Evolutionary conservation across 2,113 vertebrate genomes (phyloP).

Genomic region (Sceloporus undulatus): DNA sequence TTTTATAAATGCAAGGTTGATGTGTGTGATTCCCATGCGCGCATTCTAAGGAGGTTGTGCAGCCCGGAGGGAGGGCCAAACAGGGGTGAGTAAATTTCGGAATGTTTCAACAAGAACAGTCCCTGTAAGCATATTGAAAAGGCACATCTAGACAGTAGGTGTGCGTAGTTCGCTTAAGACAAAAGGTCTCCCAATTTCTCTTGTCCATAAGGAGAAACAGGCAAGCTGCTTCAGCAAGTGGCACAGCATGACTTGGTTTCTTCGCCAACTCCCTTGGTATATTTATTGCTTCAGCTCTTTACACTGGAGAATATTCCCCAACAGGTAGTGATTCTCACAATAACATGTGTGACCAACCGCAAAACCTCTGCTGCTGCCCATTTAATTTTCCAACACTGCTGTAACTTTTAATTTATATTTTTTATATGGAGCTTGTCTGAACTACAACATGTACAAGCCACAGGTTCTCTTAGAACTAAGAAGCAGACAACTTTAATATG

Average conservation of each 20-base stretch:
- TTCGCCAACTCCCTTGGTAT: fast-evolving
- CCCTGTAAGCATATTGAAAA: fast-evolving
- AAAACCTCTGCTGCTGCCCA: background rate
- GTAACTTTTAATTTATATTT: fast-evolving
- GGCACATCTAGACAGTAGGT: background rate
- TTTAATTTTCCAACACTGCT: background rate
- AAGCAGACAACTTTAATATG: background rate
- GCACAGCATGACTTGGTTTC: background rate
- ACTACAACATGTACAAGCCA: fast-evolving
- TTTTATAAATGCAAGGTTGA: slow-evolving; percentile 1
- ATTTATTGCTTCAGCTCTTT: background rate
- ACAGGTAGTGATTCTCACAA: background rate
- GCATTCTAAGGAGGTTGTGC: background rate
- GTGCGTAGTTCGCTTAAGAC: background rate
- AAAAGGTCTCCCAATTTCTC: background rate
- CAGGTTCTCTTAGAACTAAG: background rate
- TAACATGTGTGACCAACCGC: fast-evolving
- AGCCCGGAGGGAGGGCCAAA: too few relatives aligned
- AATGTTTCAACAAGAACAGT: fast-evolving
- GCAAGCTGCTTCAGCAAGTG: background rate
- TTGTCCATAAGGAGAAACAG: background rate
- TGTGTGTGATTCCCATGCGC: background rate
- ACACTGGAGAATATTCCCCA: background rate
- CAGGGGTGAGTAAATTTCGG: fast-evolving
- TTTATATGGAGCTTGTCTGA: slow-evolving; percentile 19